These are phyloP conservation scores for Troides oblongomaculatus DNA, from an alignment of 2,888 invertebrate species.

Conservation along the genomic window DNA sequence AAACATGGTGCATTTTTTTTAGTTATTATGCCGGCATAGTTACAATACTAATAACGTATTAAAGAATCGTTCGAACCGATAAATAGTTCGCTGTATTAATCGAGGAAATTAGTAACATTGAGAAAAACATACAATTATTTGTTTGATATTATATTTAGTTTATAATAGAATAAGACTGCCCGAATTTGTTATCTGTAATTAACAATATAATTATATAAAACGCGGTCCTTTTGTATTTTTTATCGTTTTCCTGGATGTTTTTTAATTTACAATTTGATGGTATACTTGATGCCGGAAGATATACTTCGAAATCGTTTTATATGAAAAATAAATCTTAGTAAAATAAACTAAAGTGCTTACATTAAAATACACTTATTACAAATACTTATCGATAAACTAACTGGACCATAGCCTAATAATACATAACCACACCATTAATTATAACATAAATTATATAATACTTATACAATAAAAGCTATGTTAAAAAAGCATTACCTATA, in stretches of 20 bases:
- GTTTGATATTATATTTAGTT: slow-evolving; percentile 9
- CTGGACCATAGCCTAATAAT: slow-evolving; percentile 7
- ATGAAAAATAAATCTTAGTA: not conserved
- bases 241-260: not conserved
- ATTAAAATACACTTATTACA: slow-evolving; percentile 9
- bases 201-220: not conserved
- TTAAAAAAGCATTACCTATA: slow-evolving; percentile 4
- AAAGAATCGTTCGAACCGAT: not conserved
- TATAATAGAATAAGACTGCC: slow-evolving; percentile 5
- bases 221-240: not conserved
- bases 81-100: not conserved
- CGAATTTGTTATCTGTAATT: not conserved
- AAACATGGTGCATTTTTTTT: too few species aligned
- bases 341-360: not conserved
- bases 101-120: slow-evolving; percentile 2
- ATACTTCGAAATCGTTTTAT: not conserved
- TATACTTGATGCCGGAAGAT: not conserved
- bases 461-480: slow-evolving; percentile 4
- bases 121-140: slow-evolving; percentile 12
- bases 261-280: not conserved
- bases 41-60: not conserved
- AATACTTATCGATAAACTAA: slow-evolving; percentile 6
- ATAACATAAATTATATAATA: slow-evolving; percentile 1
- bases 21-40: not conserved
- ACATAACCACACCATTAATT: not conserved